A percentile compares a stretch with the other conserved stretches of the same genome.
Evolutionary conservation across 2,888 invertebrate genomes (phyloP).

Genomic region (Microchrysa polita): DNA sequence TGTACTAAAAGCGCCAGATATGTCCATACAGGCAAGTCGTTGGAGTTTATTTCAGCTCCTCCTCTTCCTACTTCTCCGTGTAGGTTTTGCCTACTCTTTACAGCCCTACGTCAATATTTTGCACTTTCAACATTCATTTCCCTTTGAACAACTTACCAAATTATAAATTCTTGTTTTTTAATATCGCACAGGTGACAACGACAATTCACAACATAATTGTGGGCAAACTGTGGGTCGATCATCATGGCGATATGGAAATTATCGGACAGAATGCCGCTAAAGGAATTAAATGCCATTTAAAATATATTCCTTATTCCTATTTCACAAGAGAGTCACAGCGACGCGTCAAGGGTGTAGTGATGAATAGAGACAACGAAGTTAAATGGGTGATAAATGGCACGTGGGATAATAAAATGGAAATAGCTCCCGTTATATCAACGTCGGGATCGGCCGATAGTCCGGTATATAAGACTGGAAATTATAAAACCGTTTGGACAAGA

Average conservation of each 20-base stretch:
- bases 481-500: constrained; percentile 87
- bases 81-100: too few species aligned
- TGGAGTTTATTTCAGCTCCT: too few species aligned
- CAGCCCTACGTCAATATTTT: too few species aligned
- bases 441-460: constrained; percentile 78
- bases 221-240: constrained; percentile 99
- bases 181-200: constrained; percentile 78
- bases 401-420: constrained; percentile 97
- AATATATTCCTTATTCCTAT: constrained; percentile 98
- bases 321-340: constrained; percentile 96
- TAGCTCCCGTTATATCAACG: constrained; percentile 84
- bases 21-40: too few species aligned
- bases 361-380: constrained; percentile 76
- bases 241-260: constrained; percentile 99
- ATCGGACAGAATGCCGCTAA: constrained; percentile 83
- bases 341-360: constrained; percentile 84
- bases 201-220: constrained; percentile 99
- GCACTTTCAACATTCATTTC: too few species aligned
- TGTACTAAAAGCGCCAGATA: too few species aligned
- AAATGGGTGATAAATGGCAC: constrained; percentile 84
- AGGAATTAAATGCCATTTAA: constrained; percentile 94
- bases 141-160: background rate
- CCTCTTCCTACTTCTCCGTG: too few species aligned
- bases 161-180: background rate
- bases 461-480: constrained; percentile 91